A percentile compares a stretch with the other conserved stretches of the same genome.
Evolutionary conservation across 2,888 invertebrate genomes (phyloP).

Genomic region (Callinectes sapidus): DNA sequence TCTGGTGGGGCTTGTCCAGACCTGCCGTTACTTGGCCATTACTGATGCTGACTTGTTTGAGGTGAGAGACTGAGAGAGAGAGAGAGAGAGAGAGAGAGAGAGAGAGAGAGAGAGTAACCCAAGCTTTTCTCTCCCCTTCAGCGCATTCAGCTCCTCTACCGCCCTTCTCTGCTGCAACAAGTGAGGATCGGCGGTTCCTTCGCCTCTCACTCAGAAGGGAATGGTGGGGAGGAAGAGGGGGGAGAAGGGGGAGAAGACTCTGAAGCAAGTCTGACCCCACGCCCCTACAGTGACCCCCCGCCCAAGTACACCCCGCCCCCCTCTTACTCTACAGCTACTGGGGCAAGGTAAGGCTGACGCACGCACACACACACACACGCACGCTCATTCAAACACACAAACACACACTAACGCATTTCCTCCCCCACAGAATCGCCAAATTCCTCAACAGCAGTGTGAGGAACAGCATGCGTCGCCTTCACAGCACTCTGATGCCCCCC

Average conservation of each 20-base stretch:
- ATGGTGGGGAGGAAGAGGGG: constrained; percentile 18
- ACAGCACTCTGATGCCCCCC: no score
- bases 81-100: not conserved
- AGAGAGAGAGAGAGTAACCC: not conserved
- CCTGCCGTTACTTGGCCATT: constrained; percentile 84
- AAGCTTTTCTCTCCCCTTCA: constrained; percentile 75
- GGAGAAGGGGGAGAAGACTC: constrained; percentile 46
- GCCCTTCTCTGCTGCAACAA: constrained; percentile 79
- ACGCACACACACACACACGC: no score
- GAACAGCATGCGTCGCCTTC: constrained; percentile 68
- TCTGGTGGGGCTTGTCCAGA: constrained; percentile 81
- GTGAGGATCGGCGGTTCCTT: constrained; percentile 36
- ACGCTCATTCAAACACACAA: no score
- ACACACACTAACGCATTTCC: no score
- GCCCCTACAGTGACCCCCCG: constrained; percentile 82
- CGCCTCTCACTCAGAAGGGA: constrained; percentile 40
- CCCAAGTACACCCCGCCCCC: constrained; percentile 96
- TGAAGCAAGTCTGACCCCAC: constrained; percentile 39
- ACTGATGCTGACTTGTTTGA: constrained; percentile 92
- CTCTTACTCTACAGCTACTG: constrained; percentile 93
- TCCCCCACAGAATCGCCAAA: constrained; percentile 62
- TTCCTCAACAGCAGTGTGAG: constrained; percentile 64
- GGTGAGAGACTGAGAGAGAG: constrained; percentile 79
- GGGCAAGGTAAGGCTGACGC: constrained; percentile 79
- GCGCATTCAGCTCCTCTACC: constrained; percentile 89